A percentile compares a stretch with the other conserved stretches of the same genome.
Conservation (phyloP, 2,888 invertebrate species). For the Oscheius sp. region DNA sequence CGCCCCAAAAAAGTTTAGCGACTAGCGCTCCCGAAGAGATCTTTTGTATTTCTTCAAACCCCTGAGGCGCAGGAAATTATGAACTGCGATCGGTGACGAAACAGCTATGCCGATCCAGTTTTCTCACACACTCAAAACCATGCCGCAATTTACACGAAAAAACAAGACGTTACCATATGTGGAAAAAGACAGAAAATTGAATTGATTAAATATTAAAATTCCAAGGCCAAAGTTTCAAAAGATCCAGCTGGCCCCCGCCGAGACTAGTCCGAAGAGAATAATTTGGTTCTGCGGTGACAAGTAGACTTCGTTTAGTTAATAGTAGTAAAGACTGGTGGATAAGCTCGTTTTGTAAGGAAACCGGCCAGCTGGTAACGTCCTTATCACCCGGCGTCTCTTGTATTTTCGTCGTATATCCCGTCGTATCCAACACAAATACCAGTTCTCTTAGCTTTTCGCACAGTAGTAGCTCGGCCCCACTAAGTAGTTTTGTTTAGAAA, state of each 20-base stretch:
- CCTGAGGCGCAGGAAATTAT: background rate
- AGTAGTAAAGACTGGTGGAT: no score
- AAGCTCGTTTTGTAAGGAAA: conserved; percentile 23
- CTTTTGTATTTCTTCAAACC: background rate
- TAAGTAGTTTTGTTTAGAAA: conserved; percentile 29
- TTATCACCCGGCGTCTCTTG: conserved; percentile 25
- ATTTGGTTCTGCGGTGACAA: no score
- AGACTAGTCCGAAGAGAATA: no score
- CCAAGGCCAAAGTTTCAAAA: no score
- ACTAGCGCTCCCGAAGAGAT: background rate
- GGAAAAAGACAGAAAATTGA: background rate
- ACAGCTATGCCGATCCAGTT: conserved; percentile 20
- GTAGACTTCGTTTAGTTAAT: background rate
- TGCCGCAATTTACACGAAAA: conserved; percentile 19
- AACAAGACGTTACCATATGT: background rate
- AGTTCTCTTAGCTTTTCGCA: conserved; percentile 22
- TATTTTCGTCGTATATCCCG: conserved; percentile 18
- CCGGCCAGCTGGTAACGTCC: conserved; percentile 20
- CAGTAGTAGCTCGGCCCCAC: background rate
- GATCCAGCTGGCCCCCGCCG: no score
- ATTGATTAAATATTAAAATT: background rate
- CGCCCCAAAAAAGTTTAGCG: no score
- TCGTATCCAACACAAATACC: conserved; percentile 21
- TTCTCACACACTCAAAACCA: conserved; percentile 18
- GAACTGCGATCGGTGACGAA: conserved; percentile 16